phyloP scores from a whole-genome alignment of 2,113 vertebrate genomes.

The Motacilla tschutschensis region DNA sequence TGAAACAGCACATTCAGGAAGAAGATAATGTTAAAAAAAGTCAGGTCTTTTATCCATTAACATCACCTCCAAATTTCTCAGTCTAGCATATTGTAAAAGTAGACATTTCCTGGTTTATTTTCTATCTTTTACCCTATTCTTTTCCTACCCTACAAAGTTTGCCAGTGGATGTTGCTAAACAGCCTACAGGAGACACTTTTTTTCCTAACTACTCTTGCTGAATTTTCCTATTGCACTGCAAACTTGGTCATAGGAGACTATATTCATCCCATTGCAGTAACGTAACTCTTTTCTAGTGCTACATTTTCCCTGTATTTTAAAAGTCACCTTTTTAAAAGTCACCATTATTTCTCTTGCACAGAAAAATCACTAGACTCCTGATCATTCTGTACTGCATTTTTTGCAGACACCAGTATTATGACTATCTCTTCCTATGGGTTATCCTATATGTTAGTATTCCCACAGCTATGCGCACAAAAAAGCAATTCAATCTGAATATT shows the following conservation, averaged over 20 bases:
- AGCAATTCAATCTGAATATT: background rate
- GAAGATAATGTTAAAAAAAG: background rate
- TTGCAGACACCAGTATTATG: background rate
- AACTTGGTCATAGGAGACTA: background rate
- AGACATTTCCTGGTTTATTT: background rate
- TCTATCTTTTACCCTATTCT: background rate
- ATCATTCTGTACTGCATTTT: background rate
- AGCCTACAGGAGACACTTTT: background rate
- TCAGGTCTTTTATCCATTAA: background rate
- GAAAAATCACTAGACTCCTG: background rate
- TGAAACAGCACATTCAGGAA: background rate
- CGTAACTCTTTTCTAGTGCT: background rate
- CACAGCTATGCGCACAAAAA: background rate
- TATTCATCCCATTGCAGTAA: background rate
- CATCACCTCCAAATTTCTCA: background rate
- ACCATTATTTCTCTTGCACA: background rate
- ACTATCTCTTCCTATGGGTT: background rate
- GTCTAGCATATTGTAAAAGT: background rate
- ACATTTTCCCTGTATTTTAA: background rate
- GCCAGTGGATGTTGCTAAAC: rapidly evolving
- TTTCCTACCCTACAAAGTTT: background rate
- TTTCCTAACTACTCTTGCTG: background rate
- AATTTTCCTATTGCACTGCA: background rate
- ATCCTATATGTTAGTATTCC: background rate
- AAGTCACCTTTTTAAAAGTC: background rate